A percentile compares a stretch with the other conserved stretches of the same genome.
phyloP scores from a whole-genome alignment of 2,113 vertebrate genomes.

The Bombycilla garrulus region DNA sequence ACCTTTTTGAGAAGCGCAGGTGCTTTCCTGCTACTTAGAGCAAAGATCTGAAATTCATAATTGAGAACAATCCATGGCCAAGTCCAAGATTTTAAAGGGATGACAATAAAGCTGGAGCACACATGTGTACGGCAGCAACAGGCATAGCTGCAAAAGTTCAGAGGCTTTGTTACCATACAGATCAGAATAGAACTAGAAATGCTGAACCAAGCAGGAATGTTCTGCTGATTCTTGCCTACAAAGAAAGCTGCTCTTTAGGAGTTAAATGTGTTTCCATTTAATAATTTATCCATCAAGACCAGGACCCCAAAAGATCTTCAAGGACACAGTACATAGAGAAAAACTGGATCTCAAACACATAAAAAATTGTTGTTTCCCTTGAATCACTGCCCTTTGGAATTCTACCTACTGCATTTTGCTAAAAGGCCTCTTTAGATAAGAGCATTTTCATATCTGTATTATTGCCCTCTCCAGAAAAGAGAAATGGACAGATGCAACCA shows the following conservation, averaged over 20 bases:
- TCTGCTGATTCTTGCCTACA: not conserved
- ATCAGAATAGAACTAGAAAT: not conserved
- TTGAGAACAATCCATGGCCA: not conserved
- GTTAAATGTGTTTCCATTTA: not conserved
- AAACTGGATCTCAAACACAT: not conserved
- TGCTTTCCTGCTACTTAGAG: not conserved
- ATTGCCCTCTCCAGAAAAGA: not conserved
- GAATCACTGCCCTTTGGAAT: not conserved
- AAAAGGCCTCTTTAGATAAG: not conserved
- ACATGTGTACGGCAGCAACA: fast-evolving
- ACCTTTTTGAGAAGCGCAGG: fast-evolving
- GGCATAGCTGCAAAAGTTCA: not conserved
- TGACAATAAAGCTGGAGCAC: not conserved
- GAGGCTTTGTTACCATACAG: not conserved
- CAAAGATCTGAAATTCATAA: not conserved
- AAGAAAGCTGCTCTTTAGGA: not conserved
- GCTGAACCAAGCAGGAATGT: not conserved
- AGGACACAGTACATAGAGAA: not conserved
- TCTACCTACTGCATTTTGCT: not conserved
- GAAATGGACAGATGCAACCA: not conserved
- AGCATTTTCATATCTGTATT: not conserved
- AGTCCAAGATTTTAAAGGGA: not conserved
- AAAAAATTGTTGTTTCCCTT: not conserved
- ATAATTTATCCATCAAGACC: not conserved
- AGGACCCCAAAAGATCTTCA: not conserved